A percentile compares a stretch with the other conserved stretches of the same genome.
Evolutionary conservation across 2,888 invertebrate genomes (phyloP).

Genomic region (Helobdella robusta): DNA sequence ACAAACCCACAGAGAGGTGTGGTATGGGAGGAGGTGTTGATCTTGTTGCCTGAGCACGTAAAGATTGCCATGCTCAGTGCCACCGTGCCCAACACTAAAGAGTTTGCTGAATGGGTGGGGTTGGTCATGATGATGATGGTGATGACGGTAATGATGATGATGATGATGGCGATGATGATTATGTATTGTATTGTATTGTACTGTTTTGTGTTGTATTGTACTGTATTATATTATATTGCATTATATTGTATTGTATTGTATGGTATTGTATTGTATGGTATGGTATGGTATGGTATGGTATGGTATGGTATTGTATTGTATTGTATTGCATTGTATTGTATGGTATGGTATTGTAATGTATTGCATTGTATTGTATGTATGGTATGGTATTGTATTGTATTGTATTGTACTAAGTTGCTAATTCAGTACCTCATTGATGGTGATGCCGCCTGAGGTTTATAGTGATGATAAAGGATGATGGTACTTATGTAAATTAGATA

Average conservation of each 20-base stretch:
- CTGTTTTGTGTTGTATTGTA: conserved; percentile 9
- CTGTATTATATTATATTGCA: conserved; percentile 8
- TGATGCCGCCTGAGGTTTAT: no score
- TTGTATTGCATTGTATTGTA: no score
- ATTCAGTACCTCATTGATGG: no score
- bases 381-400: no score
- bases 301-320: no score
- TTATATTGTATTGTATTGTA: conserved; percentile 12
- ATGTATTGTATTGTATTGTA: conserved; percentile 10
- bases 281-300: conserved; percentile 13
- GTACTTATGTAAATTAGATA: no score
- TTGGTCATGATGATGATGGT: conserved; percentile 38
- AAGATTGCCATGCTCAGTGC: conserved; percentile 93
- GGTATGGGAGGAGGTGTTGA: conserved; percentile 98
- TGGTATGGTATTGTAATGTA: no score
- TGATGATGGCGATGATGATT: conserved; percentile 9
- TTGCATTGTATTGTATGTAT: conserved; percentile 11
- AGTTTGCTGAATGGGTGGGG: conserved; percentile 70
- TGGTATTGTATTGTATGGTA: no score
- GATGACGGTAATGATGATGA: conserved; percentile 6
- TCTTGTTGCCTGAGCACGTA: conserved; percentile 84
- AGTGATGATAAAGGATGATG: no score
- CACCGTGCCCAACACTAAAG: conserved; percentile 90
- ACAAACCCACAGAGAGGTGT: conserved; percentile 90
- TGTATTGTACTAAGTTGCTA: conserved; percentile 9